Conservation (phyloP, 1,140 invertebrate species). For the Sipha flava region DNA sequence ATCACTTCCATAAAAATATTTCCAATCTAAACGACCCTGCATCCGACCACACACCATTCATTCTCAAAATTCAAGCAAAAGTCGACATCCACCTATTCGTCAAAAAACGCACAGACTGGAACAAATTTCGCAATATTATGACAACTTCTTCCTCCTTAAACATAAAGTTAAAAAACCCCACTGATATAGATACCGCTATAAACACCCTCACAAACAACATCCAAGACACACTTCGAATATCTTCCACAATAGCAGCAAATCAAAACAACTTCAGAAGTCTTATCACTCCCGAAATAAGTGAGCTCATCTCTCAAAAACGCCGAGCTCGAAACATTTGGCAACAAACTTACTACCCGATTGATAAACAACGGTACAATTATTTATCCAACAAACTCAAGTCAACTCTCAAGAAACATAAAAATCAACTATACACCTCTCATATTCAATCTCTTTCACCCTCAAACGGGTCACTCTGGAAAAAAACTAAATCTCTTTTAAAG, state of each 20-base stretch:
- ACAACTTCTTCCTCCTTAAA: neutral
- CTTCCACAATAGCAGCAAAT: neutral
- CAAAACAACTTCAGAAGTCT: neutral
- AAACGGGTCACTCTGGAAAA: neutral
- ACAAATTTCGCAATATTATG: neutral
- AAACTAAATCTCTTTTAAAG: slow-evolving; percentile 14
- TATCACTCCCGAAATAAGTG: neutral
- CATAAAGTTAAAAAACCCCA: neutral
- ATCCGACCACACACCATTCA: slow-evolving; percentile 25
- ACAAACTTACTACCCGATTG: no score
- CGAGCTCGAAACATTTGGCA: no score
- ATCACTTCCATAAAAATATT: neutral
- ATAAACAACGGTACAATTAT: neutral
- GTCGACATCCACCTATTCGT: neutral
- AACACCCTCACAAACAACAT: neutral
- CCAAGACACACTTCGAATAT: neutral
- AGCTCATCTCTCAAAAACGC: no score
- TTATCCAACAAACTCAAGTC: neutral
- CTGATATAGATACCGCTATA: neutral
- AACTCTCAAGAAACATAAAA: neutral
- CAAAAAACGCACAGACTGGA: neutral
- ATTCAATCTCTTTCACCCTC: neutral
- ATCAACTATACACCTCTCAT: neutral
- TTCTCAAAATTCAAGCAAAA: neutral
- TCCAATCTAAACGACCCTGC: slow-evolving; percentile 8